phyloP scores from a whole-genome alignment of 92 coral and sea anemone genomes.

The Palythoa caribaeorum region DNA sequence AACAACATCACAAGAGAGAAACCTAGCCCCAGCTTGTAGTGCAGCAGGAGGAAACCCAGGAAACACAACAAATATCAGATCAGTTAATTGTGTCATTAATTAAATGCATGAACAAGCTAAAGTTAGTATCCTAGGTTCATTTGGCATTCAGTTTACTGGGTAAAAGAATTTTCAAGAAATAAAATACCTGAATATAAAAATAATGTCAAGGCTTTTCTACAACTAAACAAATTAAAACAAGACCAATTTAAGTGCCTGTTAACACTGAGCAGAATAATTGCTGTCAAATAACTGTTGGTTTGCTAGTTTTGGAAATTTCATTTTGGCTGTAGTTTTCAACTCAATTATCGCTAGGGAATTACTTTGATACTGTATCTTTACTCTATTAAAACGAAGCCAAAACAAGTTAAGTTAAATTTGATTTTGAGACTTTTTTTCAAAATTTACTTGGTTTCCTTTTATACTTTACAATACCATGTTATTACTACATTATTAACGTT shows the following conservation, averaged over 20 bases:
- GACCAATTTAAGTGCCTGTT: background rate
- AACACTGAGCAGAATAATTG: background rate
- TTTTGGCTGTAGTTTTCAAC: background rate
- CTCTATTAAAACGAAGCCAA: background rate
- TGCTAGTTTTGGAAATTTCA: background rate
- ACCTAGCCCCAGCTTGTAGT: background rate
- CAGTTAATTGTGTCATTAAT: background rate
- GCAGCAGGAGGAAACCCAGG: slow-evolving; percentile 1
- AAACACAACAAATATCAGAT: background rate
- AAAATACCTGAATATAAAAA: background rate
- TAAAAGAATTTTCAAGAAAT: slow-evolving; percentile 14
- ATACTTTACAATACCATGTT: background rate
- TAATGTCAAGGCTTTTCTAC: background rate
- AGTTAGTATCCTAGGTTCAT: background rate
- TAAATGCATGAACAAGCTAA: background rate
- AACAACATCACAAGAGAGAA: slow-evolving; percentile 4
- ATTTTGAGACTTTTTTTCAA: background rate
- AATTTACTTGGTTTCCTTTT: background rate
- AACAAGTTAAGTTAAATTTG: slow-evolving; percentile 12
- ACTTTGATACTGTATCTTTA: background rate
- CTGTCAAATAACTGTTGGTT: background rate
- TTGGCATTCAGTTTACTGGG: slow-evolving; percentile 7
- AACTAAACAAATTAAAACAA: background rate
- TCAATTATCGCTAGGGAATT: background rate
- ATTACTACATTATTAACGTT: background rate